Conservation (phyloP, 23 tunicate genomes). For the Trididemnum clinides region DNA sequence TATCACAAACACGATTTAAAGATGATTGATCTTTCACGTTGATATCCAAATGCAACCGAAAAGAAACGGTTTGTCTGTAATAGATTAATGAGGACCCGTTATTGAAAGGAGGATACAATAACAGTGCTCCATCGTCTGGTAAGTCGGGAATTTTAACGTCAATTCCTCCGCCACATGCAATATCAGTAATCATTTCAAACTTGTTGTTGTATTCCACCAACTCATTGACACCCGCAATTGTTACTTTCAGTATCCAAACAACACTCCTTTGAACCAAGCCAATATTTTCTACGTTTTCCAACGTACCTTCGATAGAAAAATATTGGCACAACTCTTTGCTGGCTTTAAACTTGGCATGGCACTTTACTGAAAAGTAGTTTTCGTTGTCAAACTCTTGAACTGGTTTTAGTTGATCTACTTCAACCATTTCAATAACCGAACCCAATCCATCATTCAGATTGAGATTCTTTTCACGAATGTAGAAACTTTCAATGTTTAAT, state of each 20-base stretch:
- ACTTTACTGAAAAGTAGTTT: neutral
- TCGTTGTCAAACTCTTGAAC: neutral
- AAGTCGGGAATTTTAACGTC: neutral
- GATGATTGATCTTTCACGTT: neutral
- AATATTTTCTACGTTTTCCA: neutral
- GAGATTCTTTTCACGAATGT: neutral
- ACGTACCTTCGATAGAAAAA: neutral
- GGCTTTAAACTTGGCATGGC: neutral
- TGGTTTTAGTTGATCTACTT: neutral
- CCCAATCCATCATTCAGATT: neutral
- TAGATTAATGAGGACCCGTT: neutral
- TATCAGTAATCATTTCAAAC: neutral
- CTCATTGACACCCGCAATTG: neutral
- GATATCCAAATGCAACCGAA: neutral
- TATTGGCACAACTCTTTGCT: neutral
- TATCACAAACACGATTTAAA: neutral
- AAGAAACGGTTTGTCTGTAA: neutral
- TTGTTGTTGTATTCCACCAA: slow-evolving; percentile 7
- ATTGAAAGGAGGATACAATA: neutral
- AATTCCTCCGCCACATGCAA: neutral
- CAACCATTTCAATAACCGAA: neutral
- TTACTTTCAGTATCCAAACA: neutral
- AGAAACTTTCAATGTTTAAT: neutral
- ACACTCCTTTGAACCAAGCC: neutral
- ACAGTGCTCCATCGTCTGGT: neutral